Base-by-base conservation (phyloP, 2,797 vertebrate genomes). In the Hydrophis major region DNA sequence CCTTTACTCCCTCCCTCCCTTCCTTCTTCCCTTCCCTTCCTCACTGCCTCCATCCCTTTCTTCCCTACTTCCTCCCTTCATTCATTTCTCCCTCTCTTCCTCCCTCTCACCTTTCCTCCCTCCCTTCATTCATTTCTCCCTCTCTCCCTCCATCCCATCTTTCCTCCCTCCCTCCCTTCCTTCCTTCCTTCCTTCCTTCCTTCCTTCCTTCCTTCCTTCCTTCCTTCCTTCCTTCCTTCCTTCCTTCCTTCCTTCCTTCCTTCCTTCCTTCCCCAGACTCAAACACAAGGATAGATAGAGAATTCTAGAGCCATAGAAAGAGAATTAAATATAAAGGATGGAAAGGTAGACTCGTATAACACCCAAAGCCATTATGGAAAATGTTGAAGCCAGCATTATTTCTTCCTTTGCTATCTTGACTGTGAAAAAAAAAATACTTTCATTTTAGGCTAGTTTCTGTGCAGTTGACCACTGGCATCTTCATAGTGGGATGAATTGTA, bases 401-500 rank as follows among this genome's bases (percentile, higher is more conserved):
- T n/a, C 59, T 78, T 95, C 95, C 95, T 95, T 93, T 91, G 88
- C 94, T 95, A 95, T 95, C 96, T 96, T 96, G 95, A 95, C 92
- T 93, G 95, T 94, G 95, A 96, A 97, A 97, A 96, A 96, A 97
- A 96, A 86, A 94, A 96, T 95, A 94, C 92, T 95, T 95, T 94
- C 55, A 96, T 93, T 95, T 97, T 97, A 97, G 95, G 95, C 96
- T 53, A 95, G 94, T 96, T 97, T 96, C 96, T 96, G 96, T 96
- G 95, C 95, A 96, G 96, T 95, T 91, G 95, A 95, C 95, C 16
- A 95, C 97, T 96, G 96, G 95, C 95, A 95, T 96, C 96, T 97
- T 96, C 97, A 97, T 96, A 96, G 97, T 97, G 97, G 97, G 97
- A 97, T 97, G 96, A 95, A 96, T 97, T 95, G 95, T 93, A 96